These are phyloP conservation scores for Schizaphis graminum DNA, from an alignment of 2,888 invertebrate genomes.

Conservation along the genomic window DNA sequence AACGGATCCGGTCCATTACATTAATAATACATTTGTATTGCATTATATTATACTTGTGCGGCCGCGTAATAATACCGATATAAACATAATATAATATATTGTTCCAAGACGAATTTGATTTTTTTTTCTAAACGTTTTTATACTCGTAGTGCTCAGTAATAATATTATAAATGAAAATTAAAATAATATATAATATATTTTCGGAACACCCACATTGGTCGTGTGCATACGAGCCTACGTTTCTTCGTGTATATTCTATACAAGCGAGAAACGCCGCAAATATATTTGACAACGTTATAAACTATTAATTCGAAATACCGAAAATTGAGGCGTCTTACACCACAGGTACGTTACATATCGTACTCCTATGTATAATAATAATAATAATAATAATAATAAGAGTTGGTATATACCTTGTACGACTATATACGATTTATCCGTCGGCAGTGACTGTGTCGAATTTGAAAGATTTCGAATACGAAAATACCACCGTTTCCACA, in stretches of 20 bases:
- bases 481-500: slow-evolving; percentile 3
- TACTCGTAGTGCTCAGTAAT: not conserved
- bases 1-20: not conserved
- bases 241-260: not conserved
- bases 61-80: not conserved
- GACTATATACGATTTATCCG: not conserved
- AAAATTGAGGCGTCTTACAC: not conserved
- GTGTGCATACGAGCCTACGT: slow-evolving; percentile 4
- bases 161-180: not conserved
- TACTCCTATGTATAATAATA: not conserved
- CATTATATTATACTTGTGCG: not conserved
- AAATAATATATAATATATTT: not conserved
- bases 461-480: not conserved
- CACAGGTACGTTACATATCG: not conserved
- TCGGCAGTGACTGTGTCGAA: slow-evolving; percentile 37
- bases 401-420: not conserved
- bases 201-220: not conserved
- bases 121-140: not conserved
- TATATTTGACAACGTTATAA: slow-evolving; percentile 6
- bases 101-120: not conserved
- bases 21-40: not conserved
- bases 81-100: not conserved
- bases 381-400: not conserved
- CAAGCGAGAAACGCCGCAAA: not conserved
- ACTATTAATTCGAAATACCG: not conserved